Evolutionary conservation across 2,797 vertebrate genomes (phyloP).

Genomic region (Netta rufina): DNA sequence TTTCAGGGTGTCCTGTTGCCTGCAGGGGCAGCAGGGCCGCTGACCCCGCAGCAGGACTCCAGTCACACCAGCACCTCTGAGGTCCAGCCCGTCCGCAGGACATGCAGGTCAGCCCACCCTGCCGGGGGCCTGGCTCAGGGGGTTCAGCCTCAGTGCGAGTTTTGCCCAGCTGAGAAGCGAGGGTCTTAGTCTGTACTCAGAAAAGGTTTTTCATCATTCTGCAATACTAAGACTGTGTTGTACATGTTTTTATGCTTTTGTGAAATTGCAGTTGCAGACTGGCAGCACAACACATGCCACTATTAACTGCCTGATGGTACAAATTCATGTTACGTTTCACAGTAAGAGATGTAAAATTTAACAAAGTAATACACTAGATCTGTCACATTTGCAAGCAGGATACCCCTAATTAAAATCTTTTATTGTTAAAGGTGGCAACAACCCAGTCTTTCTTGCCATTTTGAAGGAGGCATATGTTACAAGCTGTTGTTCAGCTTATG

Average conservation of each 20-base stretch:
- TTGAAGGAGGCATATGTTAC: neutral
- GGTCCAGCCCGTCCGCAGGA: neutral
- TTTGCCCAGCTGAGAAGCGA: neutral
- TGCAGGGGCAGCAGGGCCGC: accelerated
- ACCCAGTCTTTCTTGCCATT: neutral
- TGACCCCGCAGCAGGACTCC: accelerated
- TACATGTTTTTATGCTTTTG: neutral
- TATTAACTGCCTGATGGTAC: neutral
- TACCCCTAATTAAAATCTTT: neutral
- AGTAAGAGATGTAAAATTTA: neutral
- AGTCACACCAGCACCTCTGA: accelerated
- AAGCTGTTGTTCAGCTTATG: neutral
- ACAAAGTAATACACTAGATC: neutral
- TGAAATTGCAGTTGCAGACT: neutral
- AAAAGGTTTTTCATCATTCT: neutral
- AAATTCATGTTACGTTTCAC: neutral
- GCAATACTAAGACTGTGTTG: neutral
- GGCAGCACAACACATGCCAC: neutral
- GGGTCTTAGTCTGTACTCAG: neutral
- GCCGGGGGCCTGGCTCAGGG: neutral
- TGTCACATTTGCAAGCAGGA: neutral
- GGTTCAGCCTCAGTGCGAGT: neutral
- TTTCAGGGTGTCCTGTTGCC: neutral
- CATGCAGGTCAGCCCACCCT: neutral
- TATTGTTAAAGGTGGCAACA: neutral